Percentiles rank a stretch among this genome's conserved stretches.
These are phyloP conservation scores for Wiebesia pumilae DNA, from an alignment of 1,140 invertebrate genomes.

Conservation along the genomic window DNA sequence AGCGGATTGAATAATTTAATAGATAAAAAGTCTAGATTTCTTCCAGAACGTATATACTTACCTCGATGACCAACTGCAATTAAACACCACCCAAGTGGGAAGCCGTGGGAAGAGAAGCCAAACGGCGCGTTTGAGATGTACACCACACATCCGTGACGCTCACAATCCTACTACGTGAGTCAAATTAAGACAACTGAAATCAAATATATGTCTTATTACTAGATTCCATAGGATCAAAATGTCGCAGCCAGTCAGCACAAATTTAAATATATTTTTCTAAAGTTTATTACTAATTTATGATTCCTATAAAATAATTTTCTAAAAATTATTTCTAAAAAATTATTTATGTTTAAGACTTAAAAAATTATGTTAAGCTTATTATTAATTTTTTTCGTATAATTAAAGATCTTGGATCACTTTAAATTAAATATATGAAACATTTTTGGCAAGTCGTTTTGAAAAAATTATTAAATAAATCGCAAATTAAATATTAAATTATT, in stretches of 20 bases:
- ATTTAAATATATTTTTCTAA: background rate
- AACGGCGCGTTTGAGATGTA: background rate
- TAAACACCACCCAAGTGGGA: background rate
- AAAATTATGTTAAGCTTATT: background rate
- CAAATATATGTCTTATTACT: background rate
- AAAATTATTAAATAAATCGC: no score
- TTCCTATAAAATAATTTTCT: background rate
- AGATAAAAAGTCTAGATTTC: background rate
- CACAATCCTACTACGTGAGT: slow-evolving; percentile 2
- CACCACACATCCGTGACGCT: slow-evolving; percentile 23
- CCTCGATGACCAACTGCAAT: slow-evolving; percentile 18
- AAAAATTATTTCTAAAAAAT: background rate
- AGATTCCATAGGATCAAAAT: background rate
- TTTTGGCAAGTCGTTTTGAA: no score
- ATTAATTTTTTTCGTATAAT: no score
- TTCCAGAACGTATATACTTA: background rate
- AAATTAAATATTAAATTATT: no score
- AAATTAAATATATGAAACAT: no score
- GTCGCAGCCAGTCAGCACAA: background rate
- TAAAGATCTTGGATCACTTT: no score
- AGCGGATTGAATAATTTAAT: slow-evolving; percentile 1
- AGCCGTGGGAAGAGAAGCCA: background rate
- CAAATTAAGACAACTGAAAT: background rate
- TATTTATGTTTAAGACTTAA: background rate
- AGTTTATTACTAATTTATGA: background rate